Percentiles rank a stretch among this genome's conserved stretches.
Conservation (phyloP, 2,113 vertebrate species). For the Myotis yumanensis region DNA sequence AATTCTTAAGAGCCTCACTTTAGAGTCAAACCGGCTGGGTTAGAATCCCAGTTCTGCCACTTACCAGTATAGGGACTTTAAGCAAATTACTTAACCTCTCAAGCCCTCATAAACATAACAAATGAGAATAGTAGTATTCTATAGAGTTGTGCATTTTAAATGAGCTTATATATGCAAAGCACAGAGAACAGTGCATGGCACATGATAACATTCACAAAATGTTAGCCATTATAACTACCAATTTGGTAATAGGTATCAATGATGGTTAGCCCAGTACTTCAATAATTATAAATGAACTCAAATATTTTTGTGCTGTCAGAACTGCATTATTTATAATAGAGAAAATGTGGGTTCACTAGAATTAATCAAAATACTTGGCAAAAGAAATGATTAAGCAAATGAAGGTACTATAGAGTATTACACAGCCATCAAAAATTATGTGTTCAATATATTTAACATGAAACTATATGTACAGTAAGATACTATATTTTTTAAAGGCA, state of each 20-base stretch:
- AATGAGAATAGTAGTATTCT: not conserved
- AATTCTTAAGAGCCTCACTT: slow-evolving; percentile 22
- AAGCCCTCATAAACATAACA: not conserved
- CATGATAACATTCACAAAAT: not conserved
- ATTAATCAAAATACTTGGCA: slow-evolving; percentile 38
- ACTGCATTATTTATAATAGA: not conserved
- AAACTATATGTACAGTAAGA: not conserved
- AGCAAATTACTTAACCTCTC: slow-evolving; percentile 15
- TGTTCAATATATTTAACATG: slow-evolving; percentile 3
- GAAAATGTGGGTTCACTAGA: not conserved
- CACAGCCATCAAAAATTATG: slow-evolving; percentile 12
- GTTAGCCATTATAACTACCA: slow-evolving; percentile 12
- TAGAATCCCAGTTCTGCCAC: slow-evolving; percentile 5
- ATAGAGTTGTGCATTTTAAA: not conserved
- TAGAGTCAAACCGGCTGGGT: not conserved
- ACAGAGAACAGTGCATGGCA: not conserved
- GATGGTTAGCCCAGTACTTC: not conserved
- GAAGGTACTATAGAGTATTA: not conserved
- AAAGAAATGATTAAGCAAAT: not conserved
- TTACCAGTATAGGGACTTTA: slow-evolving; percentile 28
- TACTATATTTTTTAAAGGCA: not conserved
- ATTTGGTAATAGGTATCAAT: not conserved
- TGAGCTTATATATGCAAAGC: slow-evolving; percentile 44
- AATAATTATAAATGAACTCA: slow-evolving; percentile 27
- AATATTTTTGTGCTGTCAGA: not conserved